Evolutionary conservation across 2,113 vertebrate species (phyloP), one percentile per base, ranked within the genome.

Genomic region (Dinomys branickii): DNA sequence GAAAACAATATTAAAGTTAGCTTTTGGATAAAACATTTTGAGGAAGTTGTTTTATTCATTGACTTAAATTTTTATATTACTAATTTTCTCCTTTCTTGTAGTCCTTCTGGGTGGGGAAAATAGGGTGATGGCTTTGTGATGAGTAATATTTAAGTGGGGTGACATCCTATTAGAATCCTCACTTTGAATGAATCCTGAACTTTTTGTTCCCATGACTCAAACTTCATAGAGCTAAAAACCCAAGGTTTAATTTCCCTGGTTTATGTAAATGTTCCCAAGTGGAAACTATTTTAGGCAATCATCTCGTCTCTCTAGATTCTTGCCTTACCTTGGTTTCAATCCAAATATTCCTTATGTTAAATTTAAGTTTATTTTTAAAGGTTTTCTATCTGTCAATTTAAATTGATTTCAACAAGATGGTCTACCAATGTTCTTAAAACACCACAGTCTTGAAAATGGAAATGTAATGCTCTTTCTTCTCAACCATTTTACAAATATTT

Each of bases 251-350:
- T 20, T 88, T 88, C 58, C 7, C 63, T 89, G 30, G 20, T 85
- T 94, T 92, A 28, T 90, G 8, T 82, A 92, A 85, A 67, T 67
- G 47, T 38, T 94, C 44, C 85, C 9, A 17, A 81, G 41, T 11
- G 82, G 93, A 92, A 92, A 47, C 13, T 85, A 78, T 89, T 92
- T 94, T 85, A 89, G 93, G 61, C 61, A 65, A 63, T 82, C 9
- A 77, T 91, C 35, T 93, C 81, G 30, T 56, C 38, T 87, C 33
- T 33, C 7, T 91, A 78, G 67, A 71, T 87, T 63, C 30, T 3
- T 84, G 13, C 5, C 35, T 93, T 86, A 41, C 1, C 35, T 95
- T 88, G 9, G 75, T 94, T 81, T 78, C 71, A 14, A 61, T 12
- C 13, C 22, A 80, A 12, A 47, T 89, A 84, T 44, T 71, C n/a